Percentiles rank a stretch among this genome's conserved stretches.
Evolutionary conservation across 2,797 vertebrate species (phyloP).

Genomic region (Halcyon chelicuti): DNA sequence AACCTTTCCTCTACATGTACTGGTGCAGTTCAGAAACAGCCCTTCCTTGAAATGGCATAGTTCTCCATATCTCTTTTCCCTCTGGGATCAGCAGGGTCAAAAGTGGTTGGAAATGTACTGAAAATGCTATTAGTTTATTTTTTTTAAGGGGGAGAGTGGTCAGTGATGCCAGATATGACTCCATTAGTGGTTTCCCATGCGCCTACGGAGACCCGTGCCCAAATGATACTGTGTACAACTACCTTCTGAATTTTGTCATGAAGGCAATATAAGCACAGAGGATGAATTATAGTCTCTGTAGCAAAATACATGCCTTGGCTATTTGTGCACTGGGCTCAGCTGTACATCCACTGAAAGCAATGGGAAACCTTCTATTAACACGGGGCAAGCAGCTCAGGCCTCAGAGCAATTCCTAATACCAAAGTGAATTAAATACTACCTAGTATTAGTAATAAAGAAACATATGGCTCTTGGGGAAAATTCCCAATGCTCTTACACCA

Average conservation of each 20-base stretch:
- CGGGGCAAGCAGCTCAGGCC: rapidly evolving
- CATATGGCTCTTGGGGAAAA: background rate
- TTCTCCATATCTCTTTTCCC: slow-evolving; percentile 14
- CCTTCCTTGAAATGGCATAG: slow-evolving; percentile 11
- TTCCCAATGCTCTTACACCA: background rate
- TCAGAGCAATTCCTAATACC: background rate
- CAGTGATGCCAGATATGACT: background rate
- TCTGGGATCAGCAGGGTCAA: background rate
- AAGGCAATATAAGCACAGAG: background rate
- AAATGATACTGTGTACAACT: background rate
- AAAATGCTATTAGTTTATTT: background rate
- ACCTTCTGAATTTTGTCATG: background rate
- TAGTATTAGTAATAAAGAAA: slow-evolving; percentile 10
- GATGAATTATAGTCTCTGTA: background rate
- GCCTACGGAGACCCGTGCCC: background rate
- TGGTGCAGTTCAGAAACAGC: background rate
- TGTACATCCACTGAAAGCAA: background rate
- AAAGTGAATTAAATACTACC: background rate
- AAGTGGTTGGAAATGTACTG: slow-evolving; percentile 18
- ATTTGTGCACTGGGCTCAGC: background rate
- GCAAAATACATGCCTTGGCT: background rate
- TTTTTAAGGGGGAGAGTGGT: background rate
- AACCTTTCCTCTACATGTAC: slow-evolving; percentile 35
- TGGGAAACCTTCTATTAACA: background rate
- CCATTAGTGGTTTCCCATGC: background rate